Base-by-base conservation (phyloP, 2,797 vertebrate species). In the Gymnodraco acuticeps region DNA sequence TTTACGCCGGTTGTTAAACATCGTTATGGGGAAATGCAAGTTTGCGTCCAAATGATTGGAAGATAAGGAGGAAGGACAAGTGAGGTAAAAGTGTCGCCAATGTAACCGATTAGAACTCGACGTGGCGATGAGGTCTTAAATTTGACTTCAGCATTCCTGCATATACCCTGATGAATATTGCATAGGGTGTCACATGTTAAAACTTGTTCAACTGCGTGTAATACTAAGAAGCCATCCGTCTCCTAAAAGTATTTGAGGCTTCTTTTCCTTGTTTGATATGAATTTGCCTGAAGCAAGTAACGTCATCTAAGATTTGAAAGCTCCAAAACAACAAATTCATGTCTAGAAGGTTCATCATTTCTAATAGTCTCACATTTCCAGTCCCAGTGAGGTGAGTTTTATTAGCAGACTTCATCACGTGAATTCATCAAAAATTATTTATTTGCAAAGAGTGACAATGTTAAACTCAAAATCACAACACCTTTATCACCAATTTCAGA, bases 191-290 rank as follows among this genome's bases (percentile, higher is more conserved):
- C 4, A 4, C 4, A 27, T 27, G 27, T 66, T 79, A 80, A 53
- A 31, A 63, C 16, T 14, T 46, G 12, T 74, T 87, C 58, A 64
- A 52, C 38, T 33, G 52, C 41, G 70, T 79, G 27, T 75, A 41
- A 46, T 66, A 46, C 42, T 10, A 33, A n/a, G 50, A 60, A 58
- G 14, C 20, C 46, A 12, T 9, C 2, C 1, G 16, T 63, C 31
- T 64, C 23, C 20, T 51, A 33, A 78, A 71, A 68, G 14, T 52
- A 52, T 72, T 53, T 69, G 42, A 50, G 1, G 23, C 31, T 61
- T 64, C 5, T 48, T 69, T 66, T 75, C 20, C 10, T 64, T 46
- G 1, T 15, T 62, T 45, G 27, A 4, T n/a, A 19, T 47, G 13
- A 58, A 64, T 68, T 20, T n/a, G 17, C 13, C 15, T 5, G 5